Base-by-base conservation (phyloP, 1,140 invertebrate genomes). In the Polypedilum pembai region DNA sequence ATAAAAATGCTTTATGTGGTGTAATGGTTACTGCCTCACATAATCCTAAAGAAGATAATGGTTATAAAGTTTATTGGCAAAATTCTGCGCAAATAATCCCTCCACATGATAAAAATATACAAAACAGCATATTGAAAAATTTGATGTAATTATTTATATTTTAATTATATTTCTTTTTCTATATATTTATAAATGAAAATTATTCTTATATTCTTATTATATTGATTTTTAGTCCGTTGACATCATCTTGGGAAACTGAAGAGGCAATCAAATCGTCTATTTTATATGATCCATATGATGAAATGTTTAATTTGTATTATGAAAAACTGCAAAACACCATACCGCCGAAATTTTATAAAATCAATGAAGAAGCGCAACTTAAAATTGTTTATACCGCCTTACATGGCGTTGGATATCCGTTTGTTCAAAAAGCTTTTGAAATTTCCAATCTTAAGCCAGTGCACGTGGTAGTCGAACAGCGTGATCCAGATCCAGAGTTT, bases 21-120 rank as follows among this genome's bases (percentile, higher is more conserved):
- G 87, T 98, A 7, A 96, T 98, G 94, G 88, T 99, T 0, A 99
- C 98, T 15, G 98, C 98, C 0, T 99, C 96, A 0, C 98, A 99
- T 78, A 99, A 99, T 85, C 98, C 97, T 0, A 98, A 98, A 84
- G 90, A 98, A 73, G 97, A 99, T 80, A 99, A 99, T 84, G 98
- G 98, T 4, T 99, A 99, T 81, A 99, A 99, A 86, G 94, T 98
- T 4, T 99, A 98, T 81, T 97, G 95, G 91, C 84, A 85, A 20
- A 98, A 98, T 83, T 95, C 95, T 1, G 90, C 93, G n/a, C 97
- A 98, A 88, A 98, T 99, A 72, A 92, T 97, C 74, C 83, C 91
- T 0, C 98, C 98, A 0, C 90, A 94, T 78, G 98, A 99, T 82
- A 91, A 91, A 80, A 87, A 88, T 72, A 98, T 99, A 76, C 89